Evolutionary conservation across 1,140 invertebrate genomes (phyloP).

Genomic region (Halictus rubicundus): DNA sequence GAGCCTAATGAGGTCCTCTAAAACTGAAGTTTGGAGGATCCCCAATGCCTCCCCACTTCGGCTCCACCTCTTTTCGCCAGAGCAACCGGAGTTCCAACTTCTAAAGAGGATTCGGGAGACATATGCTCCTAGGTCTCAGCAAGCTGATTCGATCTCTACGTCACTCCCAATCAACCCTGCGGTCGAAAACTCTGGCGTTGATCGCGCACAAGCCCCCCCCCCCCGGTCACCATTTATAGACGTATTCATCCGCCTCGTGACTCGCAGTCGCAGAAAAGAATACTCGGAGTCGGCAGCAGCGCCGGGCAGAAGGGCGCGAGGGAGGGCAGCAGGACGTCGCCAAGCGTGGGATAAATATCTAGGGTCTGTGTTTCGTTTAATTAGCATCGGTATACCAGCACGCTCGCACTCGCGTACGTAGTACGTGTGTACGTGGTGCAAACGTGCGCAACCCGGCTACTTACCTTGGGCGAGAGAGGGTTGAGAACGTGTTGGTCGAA

Average conservation of each 20-base stretch:
- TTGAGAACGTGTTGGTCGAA: constrained; percentile 6
- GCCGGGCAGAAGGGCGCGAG: neutral
- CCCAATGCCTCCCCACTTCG: no score
- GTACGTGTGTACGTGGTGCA: constrained; percentile 35
- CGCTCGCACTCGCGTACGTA: constrained; percentile 35
- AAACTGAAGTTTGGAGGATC: no score
- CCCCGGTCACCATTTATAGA: constrained; percentile 49
- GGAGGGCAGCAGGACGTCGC: constrained; percentile 47
- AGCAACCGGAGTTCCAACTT: no score
- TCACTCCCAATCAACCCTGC: no score
- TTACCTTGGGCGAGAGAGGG: neutral
- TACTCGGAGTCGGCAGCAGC: neutral
- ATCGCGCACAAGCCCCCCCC: neutral
- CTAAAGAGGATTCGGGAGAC: no score
- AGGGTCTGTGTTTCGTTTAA: constrained; percentile 67
- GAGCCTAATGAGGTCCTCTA: no score
- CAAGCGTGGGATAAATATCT: constrained; percentile 70
- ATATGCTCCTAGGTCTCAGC: no score
- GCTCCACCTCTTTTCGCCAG: no score
- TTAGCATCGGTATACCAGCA: constrained; percentile 66
- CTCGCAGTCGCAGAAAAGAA: constrained; percentile 24
- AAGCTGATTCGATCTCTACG: no score
- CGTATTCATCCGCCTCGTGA: constrained; percentile 45
- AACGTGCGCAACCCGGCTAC: constrained; percentile 8
- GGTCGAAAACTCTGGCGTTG: no score